Conservation (phyloP, 2,888 invertebrate species). For the Troides helena region DNA sequence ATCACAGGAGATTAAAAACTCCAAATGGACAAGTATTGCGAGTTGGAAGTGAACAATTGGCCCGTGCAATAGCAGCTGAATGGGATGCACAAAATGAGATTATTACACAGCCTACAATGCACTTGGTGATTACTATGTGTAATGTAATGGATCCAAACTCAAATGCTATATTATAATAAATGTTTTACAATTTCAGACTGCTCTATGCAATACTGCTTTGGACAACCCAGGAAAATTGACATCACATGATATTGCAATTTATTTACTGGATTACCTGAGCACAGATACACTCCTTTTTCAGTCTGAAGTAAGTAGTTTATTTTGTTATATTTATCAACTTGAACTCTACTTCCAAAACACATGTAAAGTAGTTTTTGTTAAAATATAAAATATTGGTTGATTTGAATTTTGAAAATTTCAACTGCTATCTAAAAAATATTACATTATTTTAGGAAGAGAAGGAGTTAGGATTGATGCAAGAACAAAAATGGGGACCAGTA, state of each 20-base stretch:
- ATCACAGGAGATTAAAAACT: conserved; percentile 93
- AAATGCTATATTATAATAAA: not conserved
- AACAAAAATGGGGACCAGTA: conserved; percentile 93
- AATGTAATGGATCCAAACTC: no score
- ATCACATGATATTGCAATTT: conserved; percentile 87
- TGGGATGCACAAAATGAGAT: conserved; percentile 93
- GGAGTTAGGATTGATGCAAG: conserved; percentile 87
- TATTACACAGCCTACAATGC: conserved; percentile 91
- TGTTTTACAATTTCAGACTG: conserved; percentile 81
- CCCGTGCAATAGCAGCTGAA: conserved; percentile 95
- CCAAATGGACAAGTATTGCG: conserved; percentile 89
- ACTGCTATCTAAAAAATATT: no score
- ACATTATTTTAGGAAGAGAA: conserved; percentile 82
- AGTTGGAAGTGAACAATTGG: conserved; percentile 92
- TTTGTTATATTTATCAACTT: not conserved
- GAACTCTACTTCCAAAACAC: not conserved
- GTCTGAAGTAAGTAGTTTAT: conserved; percentile 80
- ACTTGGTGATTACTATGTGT: conserved; percentile 82
- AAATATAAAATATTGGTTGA: no score
- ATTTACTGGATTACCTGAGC: conserved; percentile 88
- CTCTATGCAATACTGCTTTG: conserved; percentile 92
- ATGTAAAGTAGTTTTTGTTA: no score
- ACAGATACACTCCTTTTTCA: conserved; percentile 92
- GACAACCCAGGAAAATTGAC: conserved; percentile 94
- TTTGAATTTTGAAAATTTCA: no score